Percentiles rank a stretch among this genome's conserved stretches.
Evolutionary conservation across 2,797 vertebrate species (phyloP).

Genomic region (Takifugu ocellatus): DNA sequence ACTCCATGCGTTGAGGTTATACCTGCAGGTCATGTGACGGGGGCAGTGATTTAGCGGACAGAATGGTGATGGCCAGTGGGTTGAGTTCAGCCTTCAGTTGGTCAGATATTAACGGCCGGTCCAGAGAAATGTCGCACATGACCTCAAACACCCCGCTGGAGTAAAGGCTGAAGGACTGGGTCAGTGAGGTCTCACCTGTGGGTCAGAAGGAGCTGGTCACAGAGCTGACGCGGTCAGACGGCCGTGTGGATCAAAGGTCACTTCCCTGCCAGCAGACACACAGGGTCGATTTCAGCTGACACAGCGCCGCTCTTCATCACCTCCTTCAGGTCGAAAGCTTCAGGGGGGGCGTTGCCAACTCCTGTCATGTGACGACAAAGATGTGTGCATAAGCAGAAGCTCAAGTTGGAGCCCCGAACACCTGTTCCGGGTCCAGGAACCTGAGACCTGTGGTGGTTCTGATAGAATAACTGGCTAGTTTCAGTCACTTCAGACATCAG

Average conservation of each 20-base stretch:
- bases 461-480: too few relatives aligned
- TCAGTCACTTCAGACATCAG: background rate
- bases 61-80: slow-evolving; percentile 80
- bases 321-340: background rate
- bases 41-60: slow-evolving; percentile 75
- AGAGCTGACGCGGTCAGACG: background rate
- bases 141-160: slow-evolving; percentile 66
- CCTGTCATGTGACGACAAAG: slow-evolving; percentile 16
- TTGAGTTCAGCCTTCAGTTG: slow-evolving; percentile 80
- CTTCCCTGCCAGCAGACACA: slow-evolving; percentile 77
- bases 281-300: slow-evolving; percentile 56
- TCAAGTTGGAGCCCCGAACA: background rate
- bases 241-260: background rate
- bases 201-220: slow-evolving; percentile 4
- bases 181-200: slow-evolving; percentile 71
- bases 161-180: slow-evolving; percentile 46
- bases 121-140: slow-evolving; percentile 72
- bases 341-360: slow-evolving; percentile 8
- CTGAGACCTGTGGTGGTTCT: too few relatives aligned
- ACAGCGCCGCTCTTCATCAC: slow-evolving; percentile 29
- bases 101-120: slow-evolving; percentile 78
- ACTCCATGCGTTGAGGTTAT: slow-evolving; percentile 1
- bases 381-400: slow-evolving; percentile 1
- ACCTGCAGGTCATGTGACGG: slow-evolving; percentile 76
- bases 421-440: too few relatives aligned